Percentiles rank a stretch among this genome's conserved stretches.
These are phyloP conservation scores for Thera britannica DNA, from an alignment of 2,888 invertebrate species.

Conservation along the genomic window DNA sequence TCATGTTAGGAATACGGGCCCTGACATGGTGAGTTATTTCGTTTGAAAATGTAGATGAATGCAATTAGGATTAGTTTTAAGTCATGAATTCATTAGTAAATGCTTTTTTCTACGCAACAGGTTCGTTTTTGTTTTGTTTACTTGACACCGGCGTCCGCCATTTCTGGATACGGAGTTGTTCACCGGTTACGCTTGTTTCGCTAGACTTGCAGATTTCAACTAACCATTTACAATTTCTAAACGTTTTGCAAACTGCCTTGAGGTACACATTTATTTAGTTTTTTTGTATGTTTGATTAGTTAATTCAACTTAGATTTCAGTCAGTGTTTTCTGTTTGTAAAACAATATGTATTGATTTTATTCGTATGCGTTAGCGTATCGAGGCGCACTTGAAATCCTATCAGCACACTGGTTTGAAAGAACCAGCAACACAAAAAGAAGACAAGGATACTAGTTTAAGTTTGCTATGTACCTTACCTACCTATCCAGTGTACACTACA, in stretches of 20 bases:
- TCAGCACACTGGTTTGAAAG: too few species aligned
- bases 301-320: not conserved
- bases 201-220: slow-evolving; percentile 10
- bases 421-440: too few species aligned
- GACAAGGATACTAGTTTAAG: too few species aligned
- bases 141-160: slow-evolving; percentile 87
- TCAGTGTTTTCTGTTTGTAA: not conserved
- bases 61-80: slow-evolving; percentile 63
- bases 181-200: slow-evolving; percentile 62
- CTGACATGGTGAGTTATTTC: slow-evolving; percentile 89
- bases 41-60: slow-evolving; percentile 52
- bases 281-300: not conserved
- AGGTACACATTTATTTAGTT: not conserved
- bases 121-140: slow-evolving; percentile 86
- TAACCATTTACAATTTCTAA: not conserved
- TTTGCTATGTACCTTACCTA: too few species aligned
- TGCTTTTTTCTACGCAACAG: slow-evolving; percentile 81
- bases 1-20: slow-evolving; percentile 92
- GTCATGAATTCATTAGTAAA: slow-evolving; percentile 70
- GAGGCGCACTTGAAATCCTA: not conserved
- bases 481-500: too few species aligned
- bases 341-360: not conserved
- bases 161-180: slow-evolving; percentile 78
- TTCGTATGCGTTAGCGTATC: not conserved
- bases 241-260: not conserved